A percentile compares a stretch with the other conserved stretches of the same genome.
phyloP scores from a whole-genome alignment of 2,113 vertebrate species.

The Forbesichthys agassizii region DNA sequence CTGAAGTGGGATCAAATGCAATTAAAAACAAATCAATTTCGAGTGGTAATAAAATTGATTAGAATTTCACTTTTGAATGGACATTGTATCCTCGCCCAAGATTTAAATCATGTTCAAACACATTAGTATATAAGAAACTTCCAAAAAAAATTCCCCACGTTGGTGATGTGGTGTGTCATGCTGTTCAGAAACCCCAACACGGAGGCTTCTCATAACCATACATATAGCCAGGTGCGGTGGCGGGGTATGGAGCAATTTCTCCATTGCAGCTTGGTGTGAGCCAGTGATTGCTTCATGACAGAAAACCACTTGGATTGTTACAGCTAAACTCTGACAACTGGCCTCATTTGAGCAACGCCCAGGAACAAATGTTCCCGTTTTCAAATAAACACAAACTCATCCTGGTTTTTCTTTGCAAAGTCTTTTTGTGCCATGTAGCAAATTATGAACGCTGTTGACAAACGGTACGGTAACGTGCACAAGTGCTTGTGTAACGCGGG shows the following conservation, averaged over 20 bases:
- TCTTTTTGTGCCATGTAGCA: constrained; percentile 64
- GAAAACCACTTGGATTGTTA: constrained; percentile 50
- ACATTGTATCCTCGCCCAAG: constrained; percentile 23
- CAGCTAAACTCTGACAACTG: constrained; percentile 1
- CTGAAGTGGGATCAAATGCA: constrained; percentile 5
- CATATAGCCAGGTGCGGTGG: constrained; percentile 58
- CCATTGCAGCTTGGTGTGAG: constrained; percentile 28
- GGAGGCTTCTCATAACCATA: constrained; percentile 47
- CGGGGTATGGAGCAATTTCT: constrained; percentile 41
- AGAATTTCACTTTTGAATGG: constrained; percentile 25
- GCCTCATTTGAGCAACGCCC: neutral
- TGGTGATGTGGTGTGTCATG: constrained; percentile 95
- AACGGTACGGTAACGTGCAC: constrained; percentile 39
- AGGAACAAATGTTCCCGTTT: neutral
- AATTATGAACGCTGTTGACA: constrained; percentile 17
- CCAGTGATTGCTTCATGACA: constrained; percentile 69
- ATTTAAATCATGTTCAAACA: constrained; percentile 32
- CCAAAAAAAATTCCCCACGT: constrained; percentile 75
- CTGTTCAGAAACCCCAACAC: constrained; percentile 80
- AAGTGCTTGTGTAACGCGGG: constrained; percentile 42
- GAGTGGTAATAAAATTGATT: constrained; percentile 14
- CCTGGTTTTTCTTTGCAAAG: constrained; percentile 5
- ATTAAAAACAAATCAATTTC: constrained; percentile 7
- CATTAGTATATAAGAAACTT: constrained; percentile 54
- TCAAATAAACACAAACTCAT: neutral